Evolutionary conservation across 30 jellyfish, hydroid and myxozoan genomes (phyloP).

Genomic region (Sanderia malayensis): DNA sequence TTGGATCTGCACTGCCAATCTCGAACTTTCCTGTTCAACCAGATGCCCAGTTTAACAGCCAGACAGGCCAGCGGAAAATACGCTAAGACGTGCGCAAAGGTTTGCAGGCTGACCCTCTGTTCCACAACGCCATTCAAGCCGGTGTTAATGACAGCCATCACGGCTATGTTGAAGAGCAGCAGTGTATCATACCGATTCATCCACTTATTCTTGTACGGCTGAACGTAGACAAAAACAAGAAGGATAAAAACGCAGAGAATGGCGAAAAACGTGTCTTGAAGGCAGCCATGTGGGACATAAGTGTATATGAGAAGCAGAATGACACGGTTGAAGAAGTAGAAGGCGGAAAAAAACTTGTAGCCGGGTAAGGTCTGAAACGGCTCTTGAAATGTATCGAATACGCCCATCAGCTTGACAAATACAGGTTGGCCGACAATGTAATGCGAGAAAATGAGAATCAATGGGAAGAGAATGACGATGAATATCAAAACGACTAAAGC

Average conservation of each 20-base stretch:
- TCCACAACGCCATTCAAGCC: constrained; percentile 28
- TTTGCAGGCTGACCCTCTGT: constrained; percentile 20
- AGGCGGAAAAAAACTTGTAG: constrained; percentile 43
- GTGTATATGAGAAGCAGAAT: constrained; percentile 35
- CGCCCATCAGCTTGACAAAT: constrained; percentile 36
- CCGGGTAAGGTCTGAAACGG: constrained; percentile 19
- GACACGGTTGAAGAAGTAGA: constrained; percentile 56
- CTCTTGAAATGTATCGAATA: constrained; percentile 55
- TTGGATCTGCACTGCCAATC: neutral
- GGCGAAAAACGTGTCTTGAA: constrained; percentile 61
- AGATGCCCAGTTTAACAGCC: constrained; percentile 14
- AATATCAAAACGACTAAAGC: constrained; percentile 44
- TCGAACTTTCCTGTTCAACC: constrained; percentile 17
- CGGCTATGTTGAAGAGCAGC: constrained; percentile 41
- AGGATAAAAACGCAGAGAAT: constrained; percentile 28
- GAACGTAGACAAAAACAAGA: constrained; percentile 41
- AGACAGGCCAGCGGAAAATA: constrained; percentile 53
- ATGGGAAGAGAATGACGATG: constrained; percentile 62
- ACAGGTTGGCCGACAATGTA: constrained; percentile 8
- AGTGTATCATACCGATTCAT: constrained; percentile 55
- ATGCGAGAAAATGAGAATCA: constrained; percentile 51
- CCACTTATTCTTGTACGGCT: constrained; percentile 59
- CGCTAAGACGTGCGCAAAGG: constrained; percentile 27
- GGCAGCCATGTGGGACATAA: constrained; percentile 35
- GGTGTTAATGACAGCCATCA: constrained; percentile 33